These are phyloP conservation scores for Hippasteria phrygiana DNA, from an alignment of 53 echinoderm and acorn worm species.

Conservation along the genomic window DNA sequence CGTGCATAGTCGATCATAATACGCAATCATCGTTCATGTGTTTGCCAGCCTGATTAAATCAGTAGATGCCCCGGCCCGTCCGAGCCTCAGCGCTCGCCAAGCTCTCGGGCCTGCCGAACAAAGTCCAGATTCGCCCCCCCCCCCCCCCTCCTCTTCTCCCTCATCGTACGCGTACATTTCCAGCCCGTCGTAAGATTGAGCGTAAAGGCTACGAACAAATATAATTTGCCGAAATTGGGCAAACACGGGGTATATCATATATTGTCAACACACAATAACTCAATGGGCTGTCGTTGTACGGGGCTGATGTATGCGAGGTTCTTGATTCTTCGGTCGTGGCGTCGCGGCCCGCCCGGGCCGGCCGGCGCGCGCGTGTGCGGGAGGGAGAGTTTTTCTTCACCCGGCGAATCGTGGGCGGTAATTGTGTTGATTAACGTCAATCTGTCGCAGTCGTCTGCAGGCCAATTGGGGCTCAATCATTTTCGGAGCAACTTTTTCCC, in stretches of 20 bases:
- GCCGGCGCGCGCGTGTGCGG: neutral
- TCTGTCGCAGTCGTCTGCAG: constrained; percentile 49
- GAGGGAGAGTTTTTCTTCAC: neutral
- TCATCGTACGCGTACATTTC: constrained; percentile 8
- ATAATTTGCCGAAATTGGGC: constrained; percentile 65
- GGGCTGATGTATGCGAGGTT: neutral
- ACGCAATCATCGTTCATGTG: constrained; percentile 61
- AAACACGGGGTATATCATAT: constrained; percentile 60
- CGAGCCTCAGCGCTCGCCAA: neutral
- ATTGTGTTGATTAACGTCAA: constrained; percentile 62
- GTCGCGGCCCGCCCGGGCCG: neutral
- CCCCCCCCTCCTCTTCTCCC: neutral
- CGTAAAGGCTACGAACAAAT: constrained; percentile 58
- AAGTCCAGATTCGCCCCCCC: constrained; percentile 27
- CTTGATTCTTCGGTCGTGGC: neutral
- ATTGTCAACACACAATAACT: constrained; percentile 63
- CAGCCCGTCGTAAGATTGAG: constrained; percentile 23
- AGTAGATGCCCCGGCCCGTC: constrained; percentile 1
- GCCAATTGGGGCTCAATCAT: constrained; percentile 46
- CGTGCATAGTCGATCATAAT: constrained; percentile 58
- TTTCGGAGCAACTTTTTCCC: constrained; percentile 7
- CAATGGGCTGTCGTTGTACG: constrained; percentile 19
- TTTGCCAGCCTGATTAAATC: constrained; percentile 48
- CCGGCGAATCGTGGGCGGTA: constrained; percentile 24
- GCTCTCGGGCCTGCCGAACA: constrained; percentile 14